A percentile compares a stretch with the other conserved stretches of the same genome.
phyloP scores from a whole-genome alignment of 2,797 vertebrate species.

The Periophthalmus magnuspinnatus region DNA sequence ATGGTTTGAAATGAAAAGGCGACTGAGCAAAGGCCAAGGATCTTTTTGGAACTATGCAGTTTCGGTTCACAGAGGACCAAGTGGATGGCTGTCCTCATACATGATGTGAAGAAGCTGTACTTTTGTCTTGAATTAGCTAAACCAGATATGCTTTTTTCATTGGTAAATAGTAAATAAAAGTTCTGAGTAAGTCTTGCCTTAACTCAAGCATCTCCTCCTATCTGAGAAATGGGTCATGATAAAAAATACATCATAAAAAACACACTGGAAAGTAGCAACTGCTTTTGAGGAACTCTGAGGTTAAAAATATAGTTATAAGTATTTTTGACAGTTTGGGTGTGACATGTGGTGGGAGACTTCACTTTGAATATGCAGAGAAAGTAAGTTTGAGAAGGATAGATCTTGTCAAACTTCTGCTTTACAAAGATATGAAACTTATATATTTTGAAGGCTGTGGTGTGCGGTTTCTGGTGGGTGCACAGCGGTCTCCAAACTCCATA shows the following conservation, averaged over 20 bases:
- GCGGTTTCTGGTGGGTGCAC: too few species aligned
- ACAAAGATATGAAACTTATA: background rate
- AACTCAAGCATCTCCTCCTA: conserved; percentile 17
- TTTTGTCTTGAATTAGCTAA: conserved; percentile 32
- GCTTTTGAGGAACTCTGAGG: conserved; percentile 11
- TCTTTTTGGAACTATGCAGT: too few species aligned
- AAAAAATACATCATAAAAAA: conserved; percentile 13
- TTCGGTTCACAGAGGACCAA: too few species aligned
- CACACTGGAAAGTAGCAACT: background rate
- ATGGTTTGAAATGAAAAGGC: too few species aligned
- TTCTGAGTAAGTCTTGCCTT: conserved; percentile 14
- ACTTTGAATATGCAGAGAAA: conserved; percentile 1
- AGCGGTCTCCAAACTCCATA: background rate
- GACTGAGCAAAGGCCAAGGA: too few species aligned
- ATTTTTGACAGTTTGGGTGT: conserved; percentile 1
- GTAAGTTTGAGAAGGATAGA: conserved; percentile 1
- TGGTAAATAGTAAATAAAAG: conserved; percentile 10
- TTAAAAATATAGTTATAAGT: background rate
- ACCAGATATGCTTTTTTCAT: conserved; percentile 49
- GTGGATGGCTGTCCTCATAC: too few species aligned
- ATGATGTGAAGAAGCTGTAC: conserved; percentile 31
- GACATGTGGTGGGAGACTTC: conserved; percentile 2
- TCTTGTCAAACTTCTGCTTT: conserved; percentile 3
- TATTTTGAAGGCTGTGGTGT: background rate
- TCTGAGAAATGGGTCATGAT: background rate